Evolutionary conservation across 2,113 vertebrate species (phyloP), one percentile per base, ranked within the genome.

Genomic region (Paracyprichromis sp.): DNA sequence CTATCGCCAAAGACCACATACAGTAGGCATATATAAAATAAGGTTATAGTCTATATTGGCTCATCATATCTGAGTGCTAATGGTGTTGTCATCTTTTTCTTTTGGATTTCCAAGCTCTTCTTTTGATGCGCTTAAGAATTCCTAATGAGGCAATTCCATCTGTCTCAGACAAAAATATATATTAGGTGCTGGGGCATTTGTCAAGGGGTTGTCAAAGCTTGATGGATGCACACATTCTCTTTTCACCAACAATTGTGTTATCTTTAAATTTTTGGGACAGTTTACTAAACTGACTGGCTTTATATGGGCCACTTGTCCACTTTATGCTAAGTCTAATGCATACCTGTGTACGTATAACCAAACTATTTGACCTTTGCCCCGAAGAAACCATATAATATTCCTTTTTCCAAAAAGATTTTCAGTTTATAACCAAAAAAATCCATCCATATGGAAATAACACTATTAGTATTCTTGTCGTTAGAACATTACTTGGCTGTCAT

Each of bases 1-100:
- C 88, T 40, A 90, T 92, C 89, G 93, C 93, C 79, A 83, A 92
- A 93, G 94, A 94, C 86, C 93, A 92, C 88, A 94, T 94, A 34
- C 45, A 78, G 45, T 78, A 94, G 94, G 92, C 94, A 95, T 94
- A 93, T 94, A 94, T 93, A 93, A 92, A 95, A 94, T 93, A 93
- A 94, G 94, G 91, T 94, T 95, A 95, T 90, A 90, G 91, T 87
- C 89, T 87, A 93, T 94, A 95, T 93, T 93, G 93, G 86, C 83
- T 92, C 86, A 90, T 93, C 92, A 89, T 85, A 92, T 94, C 86
- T 34, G 61, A 89, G 88, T 92, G 86, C 90, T 91, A 93, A 78
- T 38, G 4, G 34, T 79, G 80, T 88, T 57, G 82, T 92, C 86
- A 91, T 89, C 40, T 31, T 87, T 87, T 91, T 78, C 43, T 66